A percentile compares a stretch with the other conserved stretches of the same genome.
phyloP scores from a whole-genome alignment of 2,113 vertebrate genomes.

The Alethe castanea region DNA sequence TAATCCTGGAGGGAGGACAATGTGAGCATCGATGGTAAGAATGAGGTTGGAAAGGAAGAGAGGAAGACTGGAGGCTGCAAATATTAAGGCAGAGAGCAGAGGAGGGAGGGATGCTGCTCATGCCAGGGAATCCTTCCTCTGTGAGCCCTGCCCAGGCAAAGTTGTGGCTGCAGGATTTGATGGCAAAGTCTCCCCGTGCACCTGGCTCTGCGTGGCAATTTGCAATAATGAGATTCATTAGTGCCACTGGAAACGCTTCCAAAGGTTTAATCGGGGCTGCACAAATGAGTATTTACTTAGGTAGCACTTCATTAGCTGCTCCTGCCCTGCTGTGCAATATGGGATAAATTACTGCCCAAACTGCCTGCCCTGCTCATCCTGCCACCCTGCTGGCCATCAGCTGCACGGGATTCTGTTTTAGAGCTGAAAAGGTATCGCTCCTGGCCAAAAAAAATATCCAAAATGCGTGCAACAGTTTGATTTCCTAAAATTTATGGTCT shows the following conservation, averaged over 20 bases:
- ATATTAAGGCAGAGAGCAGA: not conserved
- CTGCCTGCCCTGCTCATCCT: not conserved
- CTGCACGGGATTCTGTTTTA: not conserved
- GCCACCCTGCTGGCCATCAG: not conserved
- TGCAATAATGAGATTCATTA: slow-evolving; percentile 28
- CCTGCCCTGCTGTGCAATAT: not conserved
- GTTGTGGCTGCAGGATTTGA: not conserved
- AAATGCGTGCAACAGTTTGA: not conserved
- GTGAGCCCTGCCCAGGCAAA: rapidly evolving
- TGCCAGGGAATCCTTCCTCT: not conserved
- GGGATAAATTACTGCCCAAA: not conserved
- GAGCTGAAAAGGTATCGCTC: not conserved
- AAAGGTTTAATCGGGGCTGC: not conserved
- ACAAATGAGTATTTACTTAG: slow-evolving; percentile 37
- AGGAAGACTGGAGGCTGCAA: not conserved
- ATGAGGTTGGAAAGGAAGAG: not conserved
- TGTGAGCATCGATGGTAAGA: not conserved
- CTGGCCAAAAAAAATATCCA: not conserved
- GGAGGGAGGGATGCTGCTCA: not conserved
- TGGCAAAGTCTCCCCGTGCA: not conserved
- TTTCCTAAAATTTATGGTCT: not conserved
- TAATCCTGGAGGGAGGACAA: not conserved
- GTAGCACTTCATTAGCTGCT: slow-evolving; percentile 31
- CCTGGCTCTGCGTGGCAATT: not conserved
- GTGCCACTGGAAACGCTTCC: not conserved